These are phyloP conservation scores for Pseudolaguvia tuberculata DNA, from an alignment of 2,113 vertebrate genomes.

Conservation along the genomic window DNA sequence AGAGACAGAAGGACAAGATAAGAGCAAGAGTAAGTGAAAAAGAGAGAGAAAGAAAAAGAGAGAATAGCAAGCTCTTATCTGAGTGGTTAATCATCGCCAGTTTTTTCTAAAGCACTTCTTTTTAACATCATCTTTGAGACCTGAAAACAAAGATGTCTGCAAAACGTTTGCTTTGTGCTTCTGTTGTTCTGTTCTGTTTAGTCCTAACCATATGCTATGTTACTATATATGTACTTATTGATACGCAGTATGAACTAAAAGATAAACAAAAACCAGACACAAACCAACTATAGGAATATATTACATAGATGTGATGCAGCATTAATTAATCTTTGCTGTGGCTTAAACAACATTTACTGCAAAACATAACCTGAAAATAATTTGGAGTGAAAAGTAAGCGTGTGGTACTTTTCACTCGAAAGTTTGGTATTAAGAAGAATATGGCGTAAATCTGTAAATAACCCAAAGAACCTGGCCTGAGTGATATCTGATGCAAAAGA, in stretches of 20 bases:
- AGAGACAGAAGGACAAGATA: neutral
- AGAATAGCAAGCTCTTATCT: neutral
- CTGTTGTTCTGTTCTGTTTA: too few species aligned
- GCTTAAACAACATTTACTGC: neutral
- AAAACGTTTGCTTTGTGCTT: too few species aligned
- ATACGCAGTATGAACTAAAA: neutral
- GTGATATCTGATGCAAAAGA: too few species aligned
- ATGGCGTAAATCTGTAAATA: neutral
- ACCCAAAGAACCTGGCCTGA: neutral
- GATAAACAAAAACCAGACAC: neutral
- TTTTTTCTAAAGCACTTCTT: constrained; percentile 25
- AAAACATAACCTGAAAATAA: neutral
- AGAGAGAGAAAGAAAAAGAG: neutral
- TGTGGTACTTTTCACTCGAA: too few species aligned
- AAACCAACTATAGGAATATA: neutral
- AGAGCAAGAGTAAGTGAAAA: neutral
- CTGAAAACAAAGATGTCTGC: constrained; percentile 10
- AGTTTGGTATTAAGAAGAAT: neutral
- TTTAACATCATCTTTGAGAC: constrained; percentile 21
- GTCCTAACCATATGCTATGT: neutral
- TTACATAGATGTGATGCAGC: neutral
- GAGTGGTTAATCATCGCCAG: constrained; percentile 18
- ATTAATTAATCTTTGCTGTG: neutral
- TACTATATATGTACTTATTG: neutral
- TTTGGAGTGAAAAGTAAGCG: neutral